These are phyloP conservation scores for Alosa sapidissima DNA, from an alignment of 2,797 vertebrate genomes.

Conservation along the genomic window DNA sequence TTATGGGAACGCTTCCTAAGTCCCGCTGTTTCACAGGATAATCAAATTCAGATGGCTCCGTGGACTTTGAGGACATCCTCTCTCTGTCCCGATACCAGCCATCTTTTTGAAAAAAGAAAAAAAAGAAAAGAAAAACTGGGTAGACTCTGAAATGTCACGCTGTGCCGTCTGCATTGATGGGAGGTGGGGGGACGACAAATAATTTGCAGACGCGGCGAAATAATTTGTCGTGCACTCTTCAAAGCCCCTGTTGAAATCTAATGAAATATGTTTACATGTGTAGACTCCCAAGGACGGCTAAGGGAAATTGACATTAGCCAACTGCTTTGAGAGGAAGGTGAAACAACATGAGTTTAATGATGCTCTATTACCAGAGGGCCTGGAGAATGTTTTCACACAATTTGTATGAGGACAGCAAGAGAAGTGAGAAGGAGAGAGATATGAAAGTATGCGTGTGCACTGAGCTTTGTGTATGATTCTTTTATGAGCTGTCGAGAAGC, in stretches of 20 bases:
- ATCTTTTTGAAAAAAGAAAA: constrained; percentile 19
- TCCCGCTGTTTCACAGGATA: constrained; percentile 57
- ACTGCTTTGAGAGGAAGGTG: constrained; percentile 22
- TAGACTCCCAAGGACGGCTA: constrained; percentile 19
- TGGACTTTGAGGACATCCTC: constrained; percentile 57
- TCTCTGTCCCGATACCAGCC: constrained; percentile 43
- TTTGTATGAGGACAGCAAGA: constrained; percentile 16
- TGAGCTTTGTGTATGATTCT: constrained; percentile 64
- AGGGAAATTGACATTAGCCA: constrained; percentile 20
- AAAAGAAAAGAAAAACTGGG: background rate
- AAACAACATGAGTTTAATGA: constrained; percentile 21
- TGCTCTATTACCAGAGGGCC: constrained; percentile 6
- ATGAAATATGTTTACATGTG: constrained; percentile 23
- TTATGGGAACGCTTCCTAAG: constrained; percentile 51
- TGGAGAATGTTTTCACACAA: constrained; percentile 1
- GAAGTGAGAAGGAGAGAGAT: background rate
- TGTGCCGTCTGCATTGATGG: constrained; percentile 26
- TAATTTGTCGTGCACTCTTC: constrained; percentile 1
- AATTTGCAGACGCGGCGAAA: constrained; percentile 11
- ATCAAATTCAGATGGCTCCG: constrained; percentile 62
- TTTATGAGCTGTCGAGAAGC: constrained; percentile 68
- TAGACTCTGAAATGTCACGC: constrained; percentile 49
- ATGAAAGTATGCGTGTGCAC: constrained; percentile 51
- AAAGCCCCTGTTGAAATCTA: constrained; percentile 8
- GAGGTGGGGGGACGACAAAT: constrained; percentile 12